Conservation (phyloP, 1,140 invertebrate genomes). For the Heliconius nattereri region DNA sequence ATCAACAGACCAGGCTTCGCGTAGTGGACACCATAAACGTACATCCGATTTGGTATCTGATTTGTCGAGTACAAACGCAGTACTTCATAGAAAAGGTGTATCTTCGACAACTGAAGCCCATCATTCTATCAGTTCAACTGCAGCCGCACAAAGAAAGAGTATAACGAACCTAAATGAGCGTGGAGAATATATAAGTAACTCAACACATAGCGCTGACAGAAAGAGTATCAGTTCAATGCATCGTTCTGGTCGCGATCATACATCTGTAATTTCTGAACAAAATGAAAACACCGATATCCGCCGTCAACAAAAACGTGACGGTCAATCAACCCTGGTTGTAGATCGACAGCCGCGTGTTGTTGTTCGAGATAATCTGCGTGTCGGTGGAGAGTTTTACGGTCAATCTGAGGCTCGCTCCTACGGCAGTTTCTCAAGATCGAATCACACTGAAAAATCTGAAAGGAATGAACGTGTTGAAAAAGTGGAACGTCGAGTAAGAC, state of each 20-base stretch:
- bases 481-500: slow-evolving; percentile 80
- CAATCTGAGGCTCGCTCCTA: slow-evolving; percentile 83
- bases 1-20: slow-evolving; percentile 50
- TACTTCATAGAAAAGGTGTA: slow-evolving; percentile 87
- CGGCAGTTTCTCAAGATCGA: slow-evolving; percentile 83
- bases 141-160: slow-evolving; percentile 89
- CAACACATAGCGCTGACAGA: slow-evolving; percentile 85
- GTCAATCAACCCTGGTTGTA: slow-evolving; percentile 71
- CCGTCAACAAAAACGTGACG: slow-evolving; percentile 74
- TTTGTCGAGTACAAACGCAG: slow-evolving; percentile 87
- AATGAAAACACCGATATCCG: slow-evolving; percentile 67
- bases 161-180: slow-evolving; percentile 88
- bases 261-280: slow-evolving; percentile 74
- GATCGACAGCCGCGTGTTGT: slow-evolving; percentile 82
- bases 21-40: slow-evolving; percentile 83
- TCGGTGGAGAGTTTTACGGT: slow-evolving; percentile 87
- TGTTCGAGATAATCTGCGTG: slow-evolving; percentile 84
- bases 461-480: slow-evolving; percentile 73
- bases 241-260: slow-evolving; percentile 81
- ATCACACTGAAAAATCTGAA: slow-evolving; percentile 77
- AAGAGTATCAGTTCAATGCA: slow-evolving; percentile 89
- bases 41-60: slow-evolving; percentile 88
- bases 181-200: slow-evolving; percentile 85
- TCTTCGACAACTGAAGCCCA: slow-evolving; percentile 83
- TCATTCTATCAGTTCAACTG: slow-evolving; percentile 87